A percentile compares a stretch with the other conserved stretches of the same genome.
These are phyloP conservation scores for Cyclophora albipunctata DNA, from an alignment of 2,888 invertebrate species.

Conservation along the genomic window DNA sequence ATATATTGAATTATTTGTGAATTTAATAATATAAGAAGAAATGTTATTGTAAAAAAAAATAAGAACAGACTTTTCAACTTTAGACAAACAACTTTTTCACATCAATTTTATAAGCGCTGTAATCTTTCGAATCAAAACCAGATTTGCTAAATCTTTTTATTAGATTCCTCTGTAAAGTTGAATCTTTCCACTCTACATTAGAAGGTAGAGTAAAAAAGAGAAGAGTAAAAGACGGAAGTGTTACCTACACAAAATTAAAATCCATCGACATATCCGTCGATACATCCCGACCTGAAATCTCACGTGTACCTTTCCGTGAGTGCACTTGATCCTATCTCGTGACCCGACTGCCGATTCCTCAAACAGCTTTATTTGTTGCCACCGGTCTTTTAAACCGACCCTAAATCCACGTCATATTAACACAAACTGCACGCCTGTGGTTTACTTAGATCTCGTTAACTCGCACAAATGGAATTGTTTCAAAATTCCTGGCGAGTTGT, in stretches of 20 bases:
- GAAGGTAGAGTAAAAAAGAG: too few species aligned
- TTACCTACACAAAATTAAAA: too few species aligned
- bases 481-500: not conserved
- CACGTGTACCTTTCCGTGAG: constrained; percentile 33
- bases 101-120: too few species aligned
- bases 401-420: constrained; percentile 30
- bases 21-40: too few species aligned
- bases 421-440: constrained; percentile 15
- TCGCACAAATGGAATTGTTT: constrained; percentile 4
- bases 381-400: constrained; percentile 39
- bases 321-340: constrained; percentile 70
- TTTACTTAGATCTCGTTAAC: constrained; percentile 13
- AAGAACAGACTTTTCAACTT: too few species aligned
- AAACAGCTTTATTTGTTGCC: constrained; percentile 69
- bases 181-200: too few species aligned
- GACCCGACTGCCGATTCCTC: constrained; percentile 62
- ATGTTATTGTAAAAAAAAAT: too few species aligned
- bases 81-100: too few species aligned
- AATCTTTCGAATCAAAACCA: too few species aligned
- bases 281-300: constrained; percentile 14
- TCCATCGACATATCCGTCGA: constrained; percentile 2
- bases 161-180: too few species aligned
- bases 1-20: not conserved
- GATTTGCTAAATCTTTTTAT: too few species aligned
- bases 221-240: too few species aligned